Base-by-base conservation (phyloP, 2,888 invertebrate genomes). In the Chrysolina haemoptera region DNA sequence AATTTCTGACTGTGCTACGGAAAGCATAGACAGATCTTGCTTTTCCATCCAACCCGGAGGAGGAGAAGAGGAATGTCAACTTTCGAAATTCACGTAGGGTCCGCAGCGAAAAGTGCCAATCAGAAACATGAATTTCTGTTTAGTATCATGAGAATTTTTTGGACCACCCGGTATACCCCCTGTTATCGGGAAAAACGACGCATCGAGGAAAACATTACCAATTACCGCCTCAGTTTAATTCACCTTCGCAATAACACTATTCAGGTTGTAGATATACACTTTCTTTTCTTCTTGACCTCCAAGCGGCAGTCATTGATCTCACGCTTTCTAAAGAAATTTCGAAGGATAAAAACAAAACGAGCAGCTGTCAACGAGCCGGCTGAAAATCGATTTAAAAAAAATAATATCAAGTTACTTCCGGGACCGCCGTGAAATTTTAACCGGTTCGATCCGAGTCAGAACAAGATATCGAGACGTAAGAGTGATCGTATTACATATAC, bases 201-300 rank as follows among this genome's bases (percentile, higher is more conserved):
- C 53, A 20, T 20, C 53, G 53, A 20, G 53, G 12, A 53, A 20
- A 53, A 53, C 20, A 53, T 53, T 20, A 53, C 12, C 53, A 20
- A 53, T 53, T 20, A 53, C 12, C 53, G 53, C 11, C 20, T 53
- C 20, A 12, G 18, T 53, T 53, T 12, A 9, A 53, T 53, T 53
- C 53, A 53, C 18, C 43, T 53, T 5, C 53, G 53, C 20, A 53
- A 35, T 18, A 53, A 53, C 18, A 43, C 0, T 6, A 14, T 14
- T 43, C 3, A 43, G 43, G 2, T 43, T 12, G 20, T 18, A 20
- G 11, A 63, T 12, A 22, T 14, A 65, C 46, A 64, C 64, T 64
- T 64, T 64, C 64, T 64, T 64, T 64, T 64, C 64, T 14, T 46
- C 43, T 64, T 46, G 64, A 64, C 64, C 64, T 64, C 64, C 64